Evolutionary conservation across 2,113 vertebrate genomes (phyloP).

Genomic region (Nycticryphes semicollaris): DNA sequence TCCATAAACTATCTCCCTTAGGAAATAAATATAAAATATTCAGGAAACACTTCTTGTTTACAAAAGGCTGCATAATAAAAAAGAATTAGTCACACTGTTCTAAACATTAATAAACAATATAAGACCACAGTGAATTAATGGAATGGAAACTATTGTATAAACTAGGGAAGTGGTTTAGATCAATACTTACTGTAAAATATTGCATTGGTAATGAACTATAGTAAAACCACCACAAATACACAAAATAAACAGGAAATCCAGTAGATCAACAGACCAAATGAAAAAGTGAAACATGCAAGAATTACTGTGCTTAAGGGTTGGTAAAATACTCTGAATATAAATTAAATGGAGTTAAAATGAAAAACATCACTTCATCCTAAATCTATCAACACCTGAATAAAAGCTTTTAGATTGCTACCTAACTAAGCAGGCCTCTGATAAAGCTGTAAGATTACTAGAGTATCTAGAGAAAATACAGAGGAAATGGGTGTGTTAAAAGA

Average conservation of each 20-base stretch:
- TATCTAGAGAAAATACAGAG: neutral
- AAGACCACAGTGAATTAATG: neutral
- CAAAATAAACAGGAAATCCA: neutral
- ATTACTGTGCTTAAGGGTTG: neutral
- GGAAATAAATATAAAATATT: neutral
- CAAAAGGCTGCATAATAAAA: neutral
- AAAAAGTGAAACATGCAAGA: neutral
- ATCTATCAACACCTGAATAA: neutral
- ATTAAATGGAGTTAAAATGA: neutral
- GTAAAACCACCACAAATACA: neutral
- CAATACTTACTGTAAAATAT: neutral
- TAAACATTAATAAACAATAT: neutral
- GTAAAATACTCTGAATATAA: neutral
- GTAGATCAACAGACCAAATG: neutral
- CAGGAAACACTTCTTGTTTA: neutral
- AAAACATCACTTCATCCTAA: neutral
- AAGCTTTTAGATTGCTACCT: neutral
- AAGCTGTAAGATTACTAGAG: neutral
- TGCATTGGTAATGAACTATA: neutral
- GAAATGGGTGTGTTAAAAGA: neutral
- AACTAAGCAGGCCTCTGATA: neutral
- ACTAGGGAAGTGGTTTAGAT: neutral
- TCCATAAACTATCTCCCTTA: neutral
- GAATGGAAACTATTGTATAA: neutral
- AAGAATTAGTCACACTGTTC: neutral